Conservation (phyloP, 2,888 invertebrate genomes). For the Anoplius nigerrimus region DNA sequence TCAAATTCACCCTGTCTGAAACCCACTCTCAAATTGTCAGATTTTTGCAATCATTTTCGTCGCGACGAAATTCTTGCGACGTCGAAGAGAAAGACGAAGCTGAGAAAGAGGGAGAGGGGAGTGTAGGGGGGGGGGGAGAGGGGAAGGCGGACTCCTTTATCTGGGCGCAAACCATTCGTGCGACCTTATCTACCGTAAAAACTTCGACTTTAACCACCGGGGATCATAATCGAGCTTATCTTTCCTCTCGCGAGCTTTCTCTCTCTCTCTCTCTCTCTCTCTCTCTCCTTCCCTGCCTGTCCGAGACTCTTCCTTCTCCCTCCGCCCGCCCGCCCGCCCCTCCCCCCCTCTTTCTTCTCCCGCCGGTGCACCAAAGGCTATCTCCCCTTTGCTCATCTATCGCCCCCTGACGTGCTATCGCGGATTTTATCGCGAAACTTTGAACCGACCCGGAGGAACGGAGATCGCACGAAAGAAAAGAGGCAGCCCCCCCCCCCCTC, state of each 20-base stretch:
- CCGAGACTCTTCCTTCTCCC: not conserved
- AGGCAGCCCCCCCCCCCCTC: too few relatives aligned
- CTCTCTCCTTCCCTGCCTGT: slow-evolving; percentile 18
- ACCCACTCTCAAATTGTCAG: too few relatives aligned
- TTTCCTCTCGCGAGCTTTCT: slow-evolving; percentile 22
- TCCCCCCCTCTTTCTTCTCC: slow-evolving; percentile 20
- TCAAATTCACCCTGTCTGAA: too few relatives aligned
- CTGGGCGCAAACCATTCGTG: slow-evolving; percentile 60
- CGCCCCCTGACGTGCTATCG: slow-evolving; percentile 44
- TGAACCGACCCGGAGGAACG: slow-evolving; percentile 54
- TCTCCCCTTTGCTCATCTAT: slow-evolving; percentile 57
- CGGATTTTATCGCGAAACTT: slow-evolving; percentile 61
- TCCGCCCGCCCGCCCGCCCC: slow-evolving; percentile 9
- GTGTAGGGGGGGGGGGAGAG: slow-evolving; percentile 24
- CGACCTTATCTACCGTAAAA: slow-evolving; percentile 70
- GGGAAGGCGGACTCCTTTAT: slow-evolving; percentile 48
- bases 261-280: slow-evolving; percentile 27
- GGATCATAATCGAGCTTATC: slow-evolving; percentile 72
- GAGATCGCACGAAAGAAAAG: slow-evolving; percentile 51
- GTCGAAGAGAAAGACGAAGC: slow-evolving; percentile 28
- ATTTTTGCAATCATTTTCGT: too few relatives aligned
- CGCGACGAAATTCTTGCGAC: too few relatives aligned
- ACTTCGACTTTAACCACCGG: slow-evolving; percentile 72
- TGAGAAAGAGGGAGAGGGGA: slow-evolving; percentile 26
- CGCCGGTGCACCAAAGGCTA: slow-evolving; percentile 54